phyloP scores from a whole-genome alignment of 2,888 invertebrate species.

The Gnatocerus cornutus region DNA sequence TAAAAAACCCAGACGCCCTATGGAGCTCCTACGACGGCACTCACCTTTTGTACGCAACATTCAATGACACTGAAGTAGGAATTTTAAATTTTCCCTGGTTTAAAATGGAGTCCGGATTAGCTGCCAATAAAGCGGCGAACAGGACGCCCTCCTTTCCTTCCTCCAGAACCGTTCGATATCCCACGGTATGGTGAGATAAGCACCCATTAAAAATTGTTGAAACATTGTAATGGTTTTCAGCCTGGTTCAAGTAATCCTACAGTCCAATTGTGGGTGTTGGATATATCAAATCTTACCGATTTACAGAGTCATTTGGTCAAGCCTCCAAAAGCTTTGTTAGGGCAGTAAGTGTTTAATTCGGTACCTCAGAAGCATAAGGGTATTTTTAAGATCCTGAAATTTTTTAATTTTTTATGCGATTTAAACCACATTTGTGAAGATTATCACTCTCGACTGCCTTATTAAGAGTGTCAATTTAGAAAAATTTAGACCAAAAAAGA shows the following conservation, averaged over 20 bases:
- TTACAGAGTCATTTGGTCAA: conserved; percentile 79
- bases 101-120: conserved; percentile 79
- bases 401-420: no score
- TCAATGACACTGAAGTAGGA: conserved; percentile 87
- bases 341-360: conserved; percentile 80
- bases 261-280: conserved; percentile 87
- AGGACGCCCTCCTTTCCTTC: conserved; percentile 81
- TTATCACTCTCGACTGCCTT: no score
- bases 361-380: no score
- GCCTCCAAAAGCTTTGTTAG: conserved; percentile 84
- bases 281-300: conserved; percentile 80
- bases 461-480: no score
- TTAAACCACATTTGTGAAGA: no score
- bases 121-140: conserved; percentile 73
- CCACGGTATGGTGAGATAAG: conserved; percentile 76
- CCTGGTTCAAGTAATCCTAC: conserved; percentile 91
- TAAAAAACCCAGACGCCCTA: conserved; percentile 85
- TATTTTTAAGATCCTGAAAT: no score
- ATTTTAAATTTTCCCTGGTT: conserved; percentile 88
- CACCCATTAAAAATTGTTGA: neutral
- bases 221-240: conserved; percentile 69
- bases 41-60: conserved; percentile 88
- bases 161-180: conserved; percentile 86
- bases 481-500: no score
- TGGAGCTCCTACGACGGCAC: conserved; percentile 91